phyloP scores from a whole-genome alignment of 2,113 vertebrate genomes.

The Oncorhynchus clarkii region DNA sequence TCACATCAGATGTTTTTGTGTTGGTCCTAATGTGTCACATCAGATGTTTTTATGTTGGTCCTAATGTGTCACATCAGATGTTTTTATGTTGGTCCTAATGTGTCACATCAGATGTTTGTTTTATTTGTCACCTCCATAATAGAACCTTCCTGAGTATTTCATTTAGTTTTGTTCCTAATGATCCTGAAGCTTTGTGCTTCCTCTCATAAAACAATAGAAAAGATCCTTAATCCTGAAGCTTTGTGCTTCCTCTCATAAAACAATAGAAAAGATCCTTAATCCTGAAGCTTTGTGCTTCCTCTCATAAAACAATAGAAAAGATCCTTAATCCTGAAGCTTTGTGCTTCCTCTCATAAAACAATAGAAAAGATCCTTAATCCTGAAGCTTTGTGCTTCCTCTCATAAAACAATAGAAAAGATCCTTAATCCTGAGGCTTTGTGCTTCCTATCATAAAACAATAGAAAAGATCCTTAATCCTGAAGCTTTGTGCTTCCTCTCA shows the following conservation, averaged over 20 bases:
- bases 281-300: neutral
- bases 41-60: too few relatives aligned
- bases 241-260: neutral
- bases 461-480: neutral
- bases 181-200: neutral
- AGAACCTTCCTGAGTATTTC: neutral
- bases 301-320: neutral
- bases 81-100: too few relatives aligned
- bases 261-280: neutral
- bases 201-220: neutral
- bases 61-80: too few relatives aligned
- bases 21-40: too few relatives aligned
- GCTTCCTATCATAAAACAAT: neutral
- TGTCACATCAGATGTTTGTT: too few relatives aligned
- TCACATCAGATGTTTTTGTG: too few relatives aligned
- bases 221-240: too few relatives aligned
- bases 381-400: neutral
- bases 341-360: neutral
- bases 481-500: neutral
- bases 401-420: neutral
- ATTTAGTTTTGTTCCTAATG: neutral
- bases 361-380: neutral
- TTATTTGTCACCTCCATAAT: neutral
- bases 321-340: neutral
- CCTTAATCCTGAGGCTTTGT: neutral